Evolutionary conservation across 2,113 vertebrate genomes (phyloP), one percentile per base, ranked within the genome.

Genomic region (Sciurus niger): DNA sequence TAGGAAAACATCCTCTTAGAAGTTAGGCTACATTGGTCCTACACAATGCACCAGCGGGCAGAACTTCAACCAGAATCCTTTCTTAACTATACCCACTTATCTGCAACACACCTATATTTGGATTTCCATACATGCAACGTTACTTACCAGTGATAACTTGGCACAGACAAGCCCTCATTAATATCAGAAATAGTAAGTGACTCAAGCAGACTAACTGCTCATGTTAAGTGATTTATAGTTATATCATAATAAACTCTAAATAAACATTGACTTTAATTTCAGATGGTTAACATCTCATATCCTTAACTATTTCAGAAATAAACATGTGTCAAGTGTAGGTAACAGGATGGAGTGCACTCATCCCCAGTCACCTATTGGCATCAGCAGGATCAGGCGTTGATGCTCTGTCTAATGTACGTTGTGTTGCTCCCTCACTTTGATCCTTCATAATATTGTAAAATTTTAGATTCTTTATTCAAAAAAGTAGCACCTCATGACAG

Each of bases 81-180:
- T 53, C 63, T 48, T 40, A 34, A 58, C 10, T 22, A 55, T 2
- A 76, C 4, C 10, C 11, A 70, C 3, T 67, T 60, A 34, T 24
- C 86, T 24, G 2, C 46, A n/a, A 84, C n/a, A 13, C 28, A 10
- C 32, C 46, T 43, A 30, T 79, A 65, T 74, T 79, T 93, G 6
- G 12, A 10, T 80, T 74, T 67, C 70, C 37, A 30, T 30, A n/a
- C 28, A 40, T 40, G 8, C 34, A 68, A 76, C 67, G 32, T 63
- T 85, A 76, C 40, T 91, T 91, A 48, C 32, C 77, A 34, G 2
- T 78, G 37, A 77, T 63, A 77, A 76, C 46, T 93, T 65, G 93
- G 46, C 70, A 86, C 43, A 91, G 34, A 22, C 46, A 77, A 55
- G 17, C 14, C 37, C 85, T 90, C 67, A 43, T 7, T 40, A 10